These are phyloP conservation scores for Tupaia tana DNA, from an alignment of 2,113 vertebrate species.

Conservation along the genomic window DNA sequence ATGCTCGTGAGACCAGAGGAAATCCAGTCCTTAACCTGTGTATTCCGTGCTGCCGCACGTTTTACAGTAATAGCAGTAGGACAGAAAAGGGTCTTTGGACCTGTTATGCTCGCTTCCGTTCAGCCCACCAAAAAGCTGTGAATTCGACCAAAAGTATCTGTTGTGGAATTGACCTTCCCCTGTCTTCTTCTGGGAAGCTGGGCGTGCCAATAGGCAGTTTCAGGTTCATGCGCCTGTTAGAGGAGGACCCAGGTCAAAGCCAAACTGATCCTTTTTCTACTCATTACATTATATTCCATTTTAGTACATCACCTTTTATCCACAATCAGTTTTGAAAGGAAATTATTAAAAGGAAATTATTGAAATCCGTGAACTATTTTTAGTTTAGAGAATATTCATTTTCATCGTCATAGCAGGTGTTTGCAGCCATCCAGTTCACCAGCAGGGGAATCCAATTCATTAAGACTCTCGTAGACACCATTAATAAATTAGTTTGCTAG, in stretches of 20 bases:
- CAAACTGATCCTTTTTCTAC: neutral
- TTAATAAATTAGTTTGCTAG: neutral
- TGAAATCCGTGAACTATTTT: neutral
- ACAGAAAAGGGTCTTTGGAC: neutral
- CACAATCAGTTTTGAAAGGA: neutral
- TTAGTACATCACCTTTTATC: neutral
- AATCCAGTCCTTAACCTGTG: neutral
- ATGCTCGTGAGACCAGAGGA: neutral
- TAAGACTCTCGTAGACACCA: neutral
- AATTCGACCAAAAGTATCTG: neutral
- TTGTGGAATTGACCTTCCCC: neutral
- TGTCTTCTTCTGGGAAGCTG: neutral
- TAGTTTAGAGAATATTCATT: neutral
- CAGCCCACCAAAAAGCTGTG: neutral
- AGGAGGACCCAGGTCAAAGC: neutral
- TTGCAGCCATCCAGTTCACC: neutral
- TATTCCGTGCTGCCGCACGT: neutral
- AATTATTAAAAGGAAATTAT: neutral
- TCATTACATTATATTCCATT: neutral
- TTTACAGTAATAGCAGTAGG: neutral
- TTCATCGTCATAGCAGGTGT: neutral
- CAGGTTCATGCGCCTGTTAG: neutral
- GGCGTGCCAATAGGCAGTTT: neutral
- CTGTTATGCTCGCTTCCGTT: neutral
- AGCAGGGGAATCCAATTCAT: neutral